Percentiles rank a stretch among this genome's conserved stretches.
Evolutionary conservation across 2,888 invertebrate species (phyloP).

Genomic region (Hydroisotoma schaefferi): DNA sequence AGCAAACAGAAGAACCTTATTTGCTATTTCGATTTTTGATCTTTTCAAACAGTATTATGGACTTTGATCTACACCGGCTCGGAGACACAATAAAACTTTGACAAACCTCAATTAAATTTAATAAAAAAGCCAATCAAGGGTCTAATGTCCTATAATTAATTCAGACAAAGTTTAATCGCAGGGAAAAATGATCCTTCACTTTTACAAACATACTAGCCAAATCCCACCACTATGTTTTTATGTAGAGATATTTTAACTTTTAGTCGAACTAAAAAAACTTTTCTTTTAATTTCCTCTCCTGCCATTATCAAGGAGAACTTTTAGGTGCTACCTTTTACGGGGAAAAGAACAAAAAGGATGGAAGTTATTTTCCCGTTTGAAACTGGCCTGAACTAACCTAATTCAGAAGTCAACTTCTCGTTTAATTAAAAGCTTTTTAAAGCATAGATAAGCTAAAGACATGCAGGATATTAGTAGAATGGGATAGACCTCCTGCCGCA

Average conservation of each 20-base stretch:
- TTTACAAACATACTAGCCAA: too few relatives aligned
- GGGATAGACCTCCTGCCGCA: too few relatives aligned
- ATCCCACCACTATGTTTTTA: too few relatives aligned
- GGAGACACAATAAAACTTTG: neutral
- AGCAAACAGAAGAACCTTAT: too few relatives aligned
- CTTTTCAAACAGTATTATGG: too few relatives aligned
- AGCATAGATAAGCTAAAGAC: too few relatives aligned
- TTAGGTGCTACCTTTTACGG: neutral
- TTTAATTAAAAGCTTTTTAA: conserved; percentile 4
- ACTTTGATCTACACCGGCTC: too few relatives aligned
- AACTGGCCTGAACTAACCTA: too few relatives aligned
- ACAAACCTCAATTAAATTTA: conserved; percentile 4
- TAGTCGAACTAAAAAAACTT: too few relatives aligned
- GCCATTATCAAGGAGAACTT: neutral
- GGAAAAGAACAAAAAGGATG: neutral
- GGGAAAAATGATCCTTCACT: conserved; percentile 1
- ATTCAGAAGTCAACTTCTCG: conserved; percentile 11
- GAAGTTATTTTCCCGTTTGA: conserved; percentile 3
- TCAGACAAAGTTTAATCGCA: conserved; percentile 14
- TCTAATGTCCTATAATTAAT: conserved; percentile 16
- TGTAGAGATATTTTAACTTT: neutral
- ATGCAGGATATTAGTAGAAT: too few relatives aligned
- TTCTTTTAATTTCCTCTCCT: conserved; percentile 8
- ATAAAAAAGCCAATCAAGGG: conserved; percentile 13
- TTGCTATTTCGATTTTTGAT: too few relatives aligned